Conservation (phyloP, 2,797 vertebrate species). For the Eleutherodactylus coqui region DNA sequence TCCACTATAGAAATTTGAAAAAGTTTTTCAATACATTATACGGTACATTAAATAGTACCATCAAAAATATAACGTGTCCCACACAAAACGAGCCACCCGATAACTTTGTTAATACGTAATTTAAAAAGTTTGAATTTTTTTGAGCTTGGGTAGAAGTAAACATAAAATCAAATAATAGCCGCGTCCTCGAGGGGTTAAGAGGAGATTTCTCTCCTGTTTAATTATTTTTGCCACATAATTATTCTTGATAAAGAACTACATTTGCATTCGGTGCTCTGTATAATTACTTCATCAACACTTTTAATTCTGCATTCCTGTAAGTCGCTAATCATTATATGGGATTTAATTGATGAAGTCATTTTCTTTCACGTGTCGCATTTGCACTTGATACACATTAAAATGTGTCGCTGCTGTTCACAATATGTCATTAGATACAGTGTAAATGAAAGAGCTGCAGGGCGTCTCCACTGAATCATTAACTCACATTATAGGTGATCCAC, state of each 20-base stretch:
- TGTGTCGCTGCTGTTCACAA: background rate
- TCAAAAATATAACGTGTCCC: too few species aligned
- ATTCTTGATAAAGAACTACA: background rate
- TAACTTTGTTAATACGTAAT: too few species aligned
- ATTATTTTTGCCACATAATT: background rate
- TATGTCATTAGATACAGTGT: background rate
- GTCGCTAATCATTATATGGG: constrained; percentile 18
- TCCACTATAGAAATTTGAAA: too few species aligned
- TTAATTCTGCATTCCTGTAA: background rate
- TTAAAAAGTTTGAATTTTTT: too few species aligned
- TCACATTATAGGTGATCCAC: background rate
- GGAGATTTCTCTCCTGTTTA: background rate
- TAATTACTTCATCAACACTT: constrained; percentile 26
- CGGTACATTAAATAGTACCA: too few species aligned
- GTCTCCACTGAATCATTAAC: background rate
- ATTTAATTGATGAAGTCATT: constrained; percentile 11
- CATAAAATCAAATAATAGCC: too few species aligned
- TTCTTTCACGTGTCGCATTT: background rate
- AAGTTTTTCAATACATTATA: too few species aligned
- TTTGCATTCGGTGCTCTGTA: background rate
- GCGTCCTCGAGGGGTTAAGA: too few species aligned
- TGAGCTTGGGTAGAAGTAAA: too few species aligned
- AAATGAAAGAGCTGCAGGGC: background rate
- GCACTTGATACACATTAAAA: constrained; percentile 6
- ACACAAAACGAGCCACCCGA: too few species aligned